Evolutionary conservation across 2,113 vertebrate genomes (phyloP).

Genomic region (Nycticorax nycticorax): DNA sequence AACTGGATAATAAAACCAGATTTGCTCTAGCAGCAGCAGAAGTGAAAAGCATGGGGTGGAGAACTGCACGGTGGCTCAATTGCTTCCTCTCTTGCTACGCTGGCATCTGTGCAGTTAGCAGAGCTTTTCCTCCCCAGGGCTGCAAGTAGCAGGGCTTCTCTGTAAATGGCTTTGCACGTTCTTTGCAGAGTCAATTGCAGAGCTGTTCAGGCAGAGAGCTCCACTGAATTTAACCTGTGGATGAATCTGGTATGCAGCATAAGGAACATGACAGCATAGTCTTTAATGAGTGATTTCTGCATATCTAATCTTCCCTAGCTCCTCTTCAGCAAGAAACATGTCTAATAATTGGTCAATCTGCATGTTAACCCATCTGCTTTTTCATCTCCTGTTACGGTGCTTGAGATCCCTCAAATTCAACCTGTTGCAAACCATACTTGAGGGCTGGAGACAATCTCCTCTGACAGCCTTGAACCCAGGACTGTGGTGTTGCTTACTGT

Average conservation of each 20-base stretch:
- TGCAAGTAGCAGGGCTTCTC: not conserved
- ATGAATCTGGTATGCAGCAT: not conserved
- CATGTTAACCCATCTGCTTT: not conserved
- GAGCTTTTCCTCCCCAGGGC: not conserved
- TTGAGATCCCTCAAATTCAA: not conserved
- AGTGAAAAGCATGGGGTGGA: not conserved
- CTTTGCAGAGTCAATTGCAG: not conserved
- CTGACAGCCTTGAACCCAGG: not conserved
- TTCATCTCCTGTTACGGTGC: not conserved
- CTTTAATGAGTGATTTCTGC: not conserved
- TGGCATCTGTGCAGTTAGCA: not conserved
- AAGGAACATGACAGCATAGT: not conserved
- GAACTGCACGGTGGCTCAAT: not conserved
- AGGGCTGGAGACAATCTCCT: not conserved
- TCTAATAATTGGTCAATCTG: not conserved
- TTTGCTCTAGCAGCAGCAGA: not conserved
- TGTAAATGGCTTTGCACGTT: not conserved
- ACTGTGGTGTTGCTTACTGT: not conserved
- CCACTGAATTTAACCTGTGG: not conserved
- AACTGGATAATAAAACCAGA: not conserved
- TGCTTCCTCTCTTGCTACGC: not conserved
- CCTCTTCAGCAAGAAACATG: not conserved
- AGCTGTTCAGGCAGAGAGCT: not conserved
- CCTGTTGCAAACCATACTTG: accelerated
- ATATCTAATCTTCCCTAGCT: not conserved